phyloP scores from a whole-genome alignment of 2,797 vertebrate species.

The Sandelia bainsii region DNA sequence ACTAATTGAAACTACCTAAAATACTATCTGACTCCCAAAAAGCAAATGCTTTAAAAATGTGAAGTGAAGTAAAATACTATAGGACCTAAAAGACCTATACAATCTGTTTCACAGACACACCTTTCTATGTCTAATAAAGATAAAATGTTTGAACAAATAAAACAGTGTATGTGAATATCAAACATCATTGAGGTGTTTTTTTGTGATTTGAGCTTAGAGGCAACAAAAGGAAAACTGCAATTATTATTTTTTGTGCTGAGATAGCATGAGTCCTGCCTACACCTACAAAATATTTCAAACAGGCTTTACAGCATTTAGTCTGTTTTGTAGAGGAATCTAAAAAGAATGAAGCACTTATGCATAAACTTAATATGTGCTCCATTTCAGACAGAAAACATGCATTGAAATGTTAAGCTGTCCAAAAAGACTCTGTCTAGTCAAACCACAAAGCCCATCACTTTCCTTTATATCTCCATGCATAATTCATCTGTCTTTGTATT shows the following conservation, averaged over 20 bases:
- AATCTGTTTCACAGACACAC: too few species aligned
- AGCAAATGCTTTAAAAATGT: too few species aligned
- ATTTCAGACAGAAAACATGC: slow-evolving; percentile 51
- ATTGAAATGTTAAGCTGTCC: slow-evolving; percentile 65
- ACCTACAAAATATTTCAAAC: slow-evolving; percentile 10
- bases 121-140: too few species aligned
- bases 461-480: slow-evolving; percentile 71
- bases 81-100: too few species aligned
- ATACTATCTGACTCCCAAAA: too few species aligned
- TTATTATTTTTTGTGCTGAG: slow-evolving; percentile 17
- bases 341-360: slow-evolving; percentile 24
- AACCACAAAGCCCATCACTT: slow-evolving; percentile 64
- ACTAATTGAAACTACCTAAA: too few species aligned
- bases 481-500: slow-evolving; percentile 80
- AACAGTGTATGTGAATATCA: too few species aligned
- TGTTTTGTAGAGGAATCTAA: slow-evolving; percentile 21
- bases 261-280: background rate
- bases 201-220: slow-evolving; percentile 7
- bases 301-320: slow-evolving; percentile 23
- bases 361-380: slow-evolving; percentile 7
- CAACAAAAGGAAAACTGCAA: slow-evolving; percentile 11
- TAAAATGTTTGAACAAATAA: too few species aligned
- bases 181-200: background rate
- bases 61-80: too few species aligned
- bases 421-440: slow-evolving; percentile 46